phyloP scores from a whole-genome alignment of 2,113 vertebrate genomes.

The Lucifuga dentata region DNA sequence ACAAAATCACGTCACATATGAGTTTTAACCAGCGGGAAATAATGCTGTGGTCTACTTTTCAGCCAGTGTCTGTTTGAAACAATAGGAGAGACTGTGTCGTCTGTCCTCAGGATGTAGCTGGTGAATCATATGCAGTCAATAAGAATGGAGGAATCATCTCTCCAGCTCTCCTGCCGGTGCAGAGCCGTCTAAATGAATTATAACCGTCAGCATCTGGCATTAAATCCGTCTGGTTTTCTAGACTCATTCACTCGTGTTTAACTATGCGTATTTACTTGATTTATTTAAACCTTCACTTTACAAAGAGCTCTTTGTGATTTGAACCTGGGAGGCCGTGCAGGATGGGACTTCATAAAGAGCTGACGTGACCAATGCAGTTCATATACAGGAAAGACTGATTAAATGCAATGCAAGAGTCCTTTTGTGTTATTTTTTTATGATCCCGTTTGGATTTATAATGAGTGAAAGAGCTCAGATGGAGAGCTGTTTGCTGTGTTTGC shows the following conservation, averaged over 20 bases:
- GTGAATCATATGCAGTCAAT: conserved; percentile 47
- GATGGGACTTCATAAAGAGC: conserved; percentile 33
- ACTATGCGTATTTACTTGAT: conserved; percentile 33
- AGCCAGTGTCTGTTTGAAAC: conserved; percentile 37
- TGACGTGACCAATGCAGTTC: conserved; percentile 37
- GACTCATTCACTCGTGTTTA: conserved; percentile 32
- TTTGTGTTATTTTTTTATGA: conserved; percentile 11
- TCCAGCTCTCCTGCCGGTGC: conserved; percentile 4
- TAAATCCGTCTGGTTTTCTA: conserved; percentile 32
- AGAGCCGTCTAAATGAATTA: conserved; percentile 38
- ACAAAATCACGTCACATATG: conserved; percentile 17
- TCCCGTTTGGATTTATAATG: conserved; percentile 18
- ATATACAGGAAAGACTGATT: conserved; percentile 34
- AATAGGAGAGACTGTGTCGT: conserved; percentile 40
- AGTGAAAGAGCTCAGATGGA: conserved; percentile 42
- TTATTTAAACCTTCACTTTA: conserved; percentile 37
- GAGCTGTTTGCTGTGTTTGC: conserved; percentile 18
- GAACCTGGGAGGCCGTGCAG: conserved; percentile 7
- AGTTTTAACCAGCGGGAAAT: conserved; percentile 22
- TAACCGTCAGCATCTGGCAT: conserved; percentile 37
- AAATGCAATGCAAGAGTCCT: background rate
- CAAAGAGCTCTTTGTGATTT: conserved; percentile 43
- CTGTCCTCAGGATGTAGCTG: conserved; percentile 41
- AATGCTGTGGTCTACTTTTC: conserved; percentile 15
- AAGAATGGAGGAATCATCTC: conserved; percentile 30